Percentiles rank a stretch among this genome's conserved stretches.
Evolutionary conservation across 2,888 invertebrate species (phyloP).

Genomic region (Torymus auratus): DNA sequence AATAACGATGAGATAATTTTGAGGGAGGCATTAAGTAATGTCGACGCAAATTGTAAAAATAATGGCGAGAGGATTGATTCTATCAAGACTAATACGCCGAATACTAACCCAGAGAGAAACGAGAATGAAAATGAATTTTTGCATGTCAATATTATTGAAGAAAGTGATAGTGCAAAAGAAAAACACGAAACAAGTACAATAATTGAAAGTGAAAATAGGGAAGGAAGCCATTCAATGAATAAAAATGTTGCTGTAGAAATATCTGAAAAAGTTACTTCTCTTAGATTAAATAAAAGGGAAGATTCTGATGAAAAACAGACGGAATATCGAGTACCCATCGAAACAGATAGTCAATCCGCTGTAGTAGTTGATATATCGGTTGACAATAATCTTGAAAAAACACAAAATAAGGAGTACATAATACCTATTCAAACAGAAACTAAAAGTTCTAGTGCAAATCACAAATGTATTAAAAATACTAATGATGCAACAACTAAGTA

Average conservation of each 20-base stretch:
- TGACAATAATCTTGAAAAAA: background rate
- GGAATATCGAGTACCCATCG: no score
- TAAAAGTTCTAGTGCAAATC: background rate
- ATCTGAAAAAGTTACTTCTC: no score
- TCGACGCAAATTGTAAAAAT: constrained; percentile 15
- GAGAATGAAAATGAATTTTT: background rate
- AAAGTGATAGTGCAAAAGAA: background rate
- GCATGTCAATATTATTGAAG: background rate
- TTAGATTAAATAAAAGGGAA: no score
- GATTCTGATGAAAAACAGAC: no score
- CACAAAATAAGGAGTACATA: background rate
- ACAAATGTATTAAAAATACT: background rate
- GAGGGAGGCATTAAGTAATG: background rate
- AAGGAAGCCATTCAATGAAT: no score
- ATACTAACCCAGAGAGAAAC: background rate
- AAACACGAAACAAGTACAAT: background rate
- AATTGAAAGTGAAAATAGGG: no score
- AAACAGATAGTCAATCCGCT: no score
- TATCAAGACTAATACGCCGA: background rate
- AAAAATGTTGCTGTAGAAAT: no score
- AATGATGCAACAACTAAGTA: background rate
- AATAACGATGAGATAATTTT: constrained; percentile 40
- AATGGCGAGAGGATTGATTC: constrained; percentile 8
- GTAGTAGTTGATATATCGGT: background rate
- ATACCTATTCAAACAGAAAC: constrained; percentile 11